These are phyloP conservation scores for Fopius arisanus DNA, from an alignment of 1,140 invertebrate genomes.

Conservation along the genomic window DNA sequence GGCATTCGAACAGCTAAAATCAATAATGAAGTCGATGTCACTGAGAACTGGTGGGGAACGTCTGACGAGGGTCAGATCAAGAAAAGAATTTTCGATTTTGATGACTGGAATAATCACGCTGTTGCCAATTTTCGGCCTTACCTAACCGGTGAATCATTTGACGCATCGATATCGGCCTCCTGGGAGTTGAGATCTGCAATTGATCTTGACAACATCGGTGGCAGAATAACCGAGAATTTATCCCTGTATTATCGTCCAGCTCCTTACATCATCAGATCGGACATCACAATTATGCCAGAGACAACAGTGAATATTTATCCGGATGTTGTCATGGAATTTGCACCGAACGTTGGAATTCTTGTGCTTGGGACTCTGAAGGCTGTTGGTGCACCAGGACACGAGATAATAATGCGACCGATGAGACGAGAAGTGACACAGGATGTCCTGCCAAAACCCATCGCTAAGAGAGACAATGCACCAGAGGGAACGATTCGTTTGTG, in stretches of 20 bases:
- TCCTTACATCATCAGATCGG: constrained; percentile 87
- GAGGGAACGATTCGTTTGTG: constrained; percentile 75
- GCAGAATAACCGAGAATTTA: constrained; percentile 80
- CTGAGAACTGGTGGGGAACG: constrained; percentile 97
- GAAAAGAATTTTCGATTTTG: constrained; percentile 95
- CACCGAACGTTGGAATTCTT: constrained; percentile 95
- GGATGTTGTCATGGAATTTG: constrained; percentile 93
- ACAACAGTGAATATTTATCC: constrained; percentile 86
- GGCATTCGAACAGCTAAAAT: constrained; percentile 89
- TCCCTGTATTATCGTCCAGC: constrained; percentile 71
- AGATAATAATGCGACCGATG: constrained; percentile 86
- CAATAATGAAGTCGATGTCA: constrained; percentile 86
- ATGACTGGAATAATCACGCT: constrained; percentile 99
- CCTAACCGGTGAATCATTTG: constrained; percentile 78
- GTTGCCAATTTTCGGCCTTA: constrained; percentile 90
- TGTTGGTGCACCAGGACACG: constrained; percentile 77
- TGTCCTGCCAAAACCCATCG: background rate
- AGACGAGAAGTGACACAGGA: background rate
- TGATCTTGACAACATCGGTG: constrained; percentile 80
- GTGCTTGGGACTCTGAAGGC: constrained; percentile 93
- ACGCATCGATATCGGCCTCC: constrained; percentile 77
- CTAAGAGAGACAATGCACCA: constrained; percentile 33
- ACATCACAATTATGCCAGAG: constrained; percentile 96
- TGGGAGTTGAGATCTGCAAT: constrained; percentile 65
- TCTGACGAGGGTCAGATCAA: constrained; percentile 74